Evolutionary conservation across 2,888 invertebrate genomes (phyloP).

Genomic region (Cheilosia impressa): DNA sequence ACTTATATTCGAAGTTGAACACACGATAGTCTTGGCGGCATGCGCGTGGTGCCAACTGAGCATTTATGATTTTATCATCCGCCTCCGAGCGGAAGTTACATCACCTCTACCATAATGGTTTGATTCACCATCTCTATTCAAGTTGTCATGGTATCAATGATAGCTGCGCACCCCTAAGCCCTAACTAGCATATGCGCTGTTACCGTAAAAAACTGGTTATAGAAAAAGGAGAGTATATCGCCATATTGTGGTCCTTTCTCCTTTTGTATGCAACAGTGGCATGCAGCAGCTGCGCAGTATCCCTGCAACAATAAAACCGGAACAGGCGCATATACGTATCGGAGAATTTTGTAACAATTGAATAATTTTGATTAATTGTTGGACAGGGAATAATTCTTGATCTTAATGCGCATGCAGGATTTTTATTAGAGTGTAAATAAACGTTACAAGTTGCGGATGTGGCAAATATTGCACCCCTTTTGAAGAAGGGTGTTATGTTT

Average conservation of each 20-base stretch:
- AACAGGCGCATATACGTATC: constrained; percentile 14
- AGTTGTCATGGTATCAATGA: not conserved
- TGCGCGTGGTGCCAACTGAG: constrained; percentile 40
- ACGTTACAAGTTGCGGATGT: constrained; percentile 40
- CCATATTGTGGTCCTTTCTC: constrained; percentile 17
- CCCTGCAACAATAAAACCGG: constrained; percentile 49
- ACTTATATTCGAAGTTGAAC: constrained; percentile 12
- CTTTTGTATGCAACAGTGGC: constrained; percentile 30
- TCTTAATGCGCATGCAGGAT: constrained; percentile 38
- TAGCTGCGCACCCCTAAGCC: constrained; percentile 1
- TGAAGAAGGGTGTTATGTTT: constrained; percentile 16
- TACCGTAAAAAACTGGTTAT: constrained; percentile 12
- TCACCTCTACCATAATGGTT: constrained; percentile 9
- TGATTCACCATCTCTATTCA: not conserved
- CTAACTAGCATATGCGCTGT: constrained; percentile 11
- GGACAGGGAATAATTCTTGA: constrained; percentile 6
- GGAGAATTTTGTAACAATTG: constrained; percentile 22
- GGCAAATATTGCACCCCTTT: constrained; percentile 9
- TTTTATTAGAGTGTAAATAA: constrained; percentile 9
- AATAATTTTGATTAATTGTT: constrained; percentile 45
- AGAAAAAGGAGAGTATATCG: not conserved
- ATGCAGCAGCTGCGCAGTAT: constrained; percentile 51
- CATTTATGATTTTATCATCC: constrained; percentile 14
- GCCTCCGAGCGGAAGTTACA: constrained; percentile 47
- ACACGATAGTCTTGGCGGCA: constrained; percentile 51